Percentiles rank a stretch among this genome's conserved stretches.
Evolutionary conservation across 2,797 vertebrate genomes (phyloP).

Genomic region (Scomberomorus guttatus): DNA sequence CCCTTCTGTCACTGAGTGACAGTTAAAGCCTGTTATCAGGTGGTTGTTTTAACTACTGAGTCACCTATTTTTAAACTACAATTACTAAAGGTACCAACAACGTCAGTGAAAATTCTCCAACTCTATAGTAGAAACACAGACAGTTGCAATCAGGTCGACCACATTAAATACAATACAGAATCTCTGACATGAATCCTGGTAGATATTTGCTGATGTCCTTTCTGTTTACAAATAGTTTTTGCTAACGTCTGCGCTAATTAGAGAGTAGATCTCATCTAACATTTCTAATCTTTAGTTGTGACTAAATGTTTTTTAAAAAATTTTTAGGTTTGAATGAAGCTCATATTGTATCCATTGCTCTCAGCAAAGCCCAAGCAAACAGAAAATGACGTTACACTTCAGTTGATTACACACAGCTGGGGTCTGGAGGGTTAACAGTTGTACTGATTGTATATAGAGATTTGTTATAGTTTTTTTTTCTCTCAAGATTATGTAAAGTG

Average conservation of each 20-base stretch:
- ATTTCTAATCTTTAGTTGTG: conserved; percentile 11
- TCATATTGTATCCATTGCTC: conserved; percentile 24
- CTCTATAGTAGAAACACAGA: not conserved
- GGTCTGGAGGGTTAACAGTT: conserved; percentile 76
- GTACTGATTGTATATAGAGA: conserved; percentile 84
- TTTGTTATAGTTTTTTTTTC: conserved; percentile 46
- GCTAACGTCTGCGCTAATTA: conserved; percentile 15
- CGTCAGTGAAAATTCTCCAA: not conserved
- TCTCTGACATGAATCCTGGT: not conserved
- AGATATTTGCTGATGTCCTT: not conserved
- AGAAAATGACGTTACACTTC: not conserved
- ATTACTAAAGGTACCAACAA: conserved; percentile 1
- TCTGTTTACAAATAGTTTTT: conserved; percentile 20
- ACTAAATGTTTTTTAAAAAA: conserved; percentile 12
- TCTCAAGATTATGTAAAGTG: conserved; percentile 71
- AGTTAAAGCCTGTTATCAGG: not conserved
- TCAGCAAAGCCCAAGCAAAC: conserved; percentile 9
- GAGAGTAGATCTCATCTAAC: conserved; percentile 40
- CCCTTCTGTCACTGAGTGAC: not conserved
- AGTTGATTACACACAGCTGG: conserved; percentile 11
- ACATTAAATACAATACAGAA: not conserved
- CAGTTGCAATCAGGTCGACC: not conserved
- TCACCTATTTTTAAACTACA: not conserved
- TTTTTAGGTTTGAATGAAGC: conserved; percentile 19
- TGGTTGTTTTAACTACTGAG: conserved; percentile 16